Base-by-base conservation (phyloP, 2,888 invertebrate species). In the Euclidia mi region DNA sequence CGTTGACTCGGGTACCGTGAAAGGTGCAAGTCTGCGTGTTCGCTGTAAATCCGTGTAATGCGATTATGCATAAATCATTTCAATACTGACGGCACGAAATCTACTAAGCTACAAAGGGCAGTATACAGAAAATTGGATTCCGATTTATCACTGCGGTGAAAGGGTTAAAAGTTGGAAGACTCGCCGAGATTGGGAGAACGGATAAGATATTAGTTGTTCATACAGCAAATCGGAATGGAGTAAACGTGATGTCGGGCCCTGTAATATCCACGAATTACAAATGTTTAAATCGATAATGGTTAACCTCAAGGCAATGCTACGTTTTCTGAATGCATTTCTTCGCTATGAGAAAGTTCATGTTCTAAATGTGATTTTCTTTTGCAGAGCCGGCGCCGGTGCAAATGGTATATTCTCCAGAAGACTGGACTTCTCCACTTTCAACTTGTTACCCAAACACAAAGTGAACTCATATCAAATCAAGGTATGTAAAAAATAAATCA, bases 401-500 rank as follows among this genome's bases (percentile, higher is more conserved):
- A 98, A 98, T 88, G 98, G 98, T 56, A 98, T 99, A 79, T 99
- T 99, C 95, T 97, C 97, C 37, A 96, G 98, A 81, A 97, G 99
- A 75, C 95, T 97, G 89, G 99, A 99, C 94, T 98, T 99, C 95
- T 98, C 98, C 82, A 98, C 98, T 49, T 98, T 99, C 96, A 98
- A 98, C 91, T 96, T 97, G 77, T 96, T 99, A 85, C 99, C 99
- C 75, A 97, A 97, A 92, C 97, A 98, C 90, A 99, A 99, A 95
- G 97, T 99, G 89, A 99, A 99, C 96, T 99, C 99, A 85, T 99
- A 99, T 96, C 99, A 99, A 96, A 99, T 99, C 90, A 99, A 99
- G 98, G 98, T 98, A 95, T 32, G 56, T 65, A 35, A 1, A 12
- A 32, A 9, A 34, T 6, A 31, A 11, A 14, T 34, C 14, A 32